A percentile compares a stretch with the other conserved stretches of the same genome.
Evolutionary conservation across 1,140 invertebrate genomes (phyloP).

Genomic region (Ectropis grisescens): DNA sequence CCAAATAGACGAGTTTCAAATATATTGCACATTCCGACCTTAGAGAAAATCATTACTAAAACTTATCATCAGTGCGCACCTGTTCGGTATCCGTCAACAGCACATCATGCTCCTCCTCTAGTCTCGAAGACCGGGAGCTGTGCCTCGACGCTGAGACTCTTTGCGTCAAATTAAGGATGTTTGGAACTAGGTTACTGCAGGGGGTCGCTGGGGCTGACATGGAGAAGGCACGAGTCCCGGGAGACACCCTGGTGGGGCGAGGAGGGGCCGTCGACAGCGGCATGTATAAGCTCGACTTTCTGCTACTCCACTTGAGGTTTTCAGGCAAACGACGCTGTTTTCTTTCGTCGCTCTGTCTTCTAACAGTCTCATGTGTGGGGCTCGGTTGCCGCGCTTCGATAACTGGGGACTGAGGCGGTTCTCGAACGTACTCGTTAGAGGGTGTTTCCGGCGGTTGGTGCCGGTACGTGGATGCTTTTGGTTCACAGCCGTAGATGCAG

Average conservation of each 20-base stretch:
- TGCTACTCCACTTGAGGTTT: conserved; percentile 44
- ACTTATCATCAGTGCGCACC: conserved; percentile 62
- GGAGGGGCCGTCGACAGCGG: conserved; percentile 51
- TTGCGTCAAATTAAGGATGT: conserved; percentile 64
- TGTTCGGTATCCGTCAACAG: conserved; percentile 71
- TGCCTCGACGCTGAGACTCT: conserved; percentile 51
- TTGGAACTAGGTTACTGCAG: conserved; percentile 71
- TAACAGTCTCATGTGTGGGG: conserved; percentile 72
- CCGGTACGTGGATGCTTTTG: too few relatives aligned
- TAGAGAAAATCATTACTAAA: too few relatives aligned
- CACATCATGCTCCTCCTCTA: conserved; percentile 73
- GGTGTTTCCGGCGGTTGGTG: too few relatives aligned
- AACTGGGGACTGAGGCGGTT: too few relatives aligned
- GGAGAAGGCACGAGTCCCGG: conserved; percentile 53
- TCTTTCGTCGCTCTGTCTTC: conserved; percentile 40
- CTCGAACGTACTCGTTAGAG: too few relatives aligned
- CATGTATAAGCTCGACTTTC: conserved; percentile 73
- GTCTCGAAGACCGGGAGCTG: conserved; percentile 66
- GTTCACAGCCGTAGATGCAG: too few relatives aligned
- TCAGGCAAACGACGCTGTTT: conserved; percentile 36
- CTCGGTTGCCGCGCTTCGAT: conserved; percentile 83
- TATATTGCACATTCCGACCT: too few relatives aligned
- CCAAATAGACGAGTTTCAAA: too few relatives aligned
- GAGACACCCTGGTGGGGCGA: conserved; percentile 33
- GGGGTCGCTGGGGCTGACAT: conserved; percentile 83